Evolutionary conservation across 92 coral and sea anemone species (phyloP), one percentile per base, ranked within the genome.

Genomic region (Heliopora coerulea): DNA sequence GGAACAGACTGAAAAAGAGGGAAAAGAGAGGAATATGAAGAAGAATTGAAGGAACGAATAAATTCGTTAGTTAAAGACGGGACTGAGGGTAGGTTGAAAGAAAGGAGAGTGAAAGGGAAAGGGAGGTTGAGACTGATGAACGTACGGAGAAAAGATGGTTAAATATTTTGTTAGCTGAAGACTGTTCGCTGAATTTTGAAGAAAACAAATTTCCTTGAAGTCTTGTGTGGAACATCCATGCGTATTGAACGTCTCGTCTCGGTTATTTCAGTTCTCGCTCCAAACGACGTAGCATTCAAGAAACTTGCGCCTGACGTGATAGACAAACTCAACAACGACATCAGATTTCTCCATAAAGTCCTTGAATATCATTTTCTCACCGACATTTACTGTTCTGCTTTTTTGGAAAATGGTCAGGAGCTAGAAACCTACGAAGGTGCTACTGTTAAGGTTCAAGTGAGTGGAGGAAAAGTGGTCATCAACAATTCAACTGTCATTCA

Each of bases 231-330:
- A n/a, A n/a, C n/a, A n/a, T n/a, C n/a, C n/a, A n/a, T n/a, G n/a
- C n/a, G 2, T 5, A 3, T 1, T 62, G 0, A 62, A 32, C 17
- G 11, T 23, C 25, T 32, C 28, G 8, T 32, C 9, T 27, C 31
- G 4, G 31, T 66, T 25, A 13, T 29, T 44, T 67, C n/a, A 67
- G 74, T 44, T 33, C 59, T 67, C 13, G 57, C 52, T 27, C 74
- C 74, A 28, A 67, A 67, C 33, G 74, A 67, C 29, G 74, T 6
- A 44, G 74, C 74, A 25, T 67, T 67, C 52, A 56, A 20, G 34
- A 67, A 67, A 67, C 59, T 67, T 21, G 11, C 74, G 24, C 8
- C 34, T 0, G 74, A 67, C 23, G 74, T 67, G 42, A 18, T 21
- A 26, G 74, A 67, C 23, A 67, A 67, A 49, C 49, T 67, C 39